phyloP scores from a whole-genome alignment of 2,888 invertebrate genomes.

The Syritta pipiens region DNA sequence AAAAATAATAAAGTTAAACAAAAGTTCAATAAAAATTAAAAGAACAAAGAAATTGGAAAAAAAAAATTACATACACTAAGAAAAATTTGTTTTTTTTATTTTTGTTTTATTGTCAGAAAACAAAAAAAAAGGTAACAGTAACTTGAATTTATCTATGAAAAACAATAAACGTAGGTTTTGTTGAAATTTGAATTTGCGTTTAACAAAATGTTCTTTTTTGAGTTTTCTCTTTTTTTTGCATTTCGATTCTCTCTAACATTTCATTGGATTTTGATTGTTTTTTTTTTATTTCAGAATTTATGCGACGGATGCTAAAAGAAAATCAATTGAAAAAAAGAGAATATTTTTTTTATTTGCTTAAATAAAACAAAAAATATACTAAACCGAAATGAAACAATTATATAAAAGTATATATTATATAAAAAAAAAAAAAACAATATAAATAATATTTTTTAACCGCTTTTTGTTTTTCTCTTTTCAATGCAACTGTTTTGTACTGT shows the following conservation, averaged over 20 bases:
- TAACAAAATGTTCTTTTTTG: slow-evolving; percentile 28
- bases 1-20: slow-evolving; percentile 1
- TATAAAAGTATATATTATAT: not conserved
- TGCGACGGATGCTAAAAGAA: slow-evolving; percentile 45
- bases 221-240: slow-evolving; percentile 10
- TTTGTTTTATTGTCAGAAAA: slow-evolving; percentile 40
- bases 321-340: slow-evolving; percentile 51
- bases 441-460: not conserved
- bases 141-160: slow-evolving; percentile 45
- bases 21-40: slow-evolving; percentile 22
- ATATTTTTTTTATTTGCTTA: not conserved
- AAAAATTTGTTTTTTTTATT: slow-evolving; percentile 20
- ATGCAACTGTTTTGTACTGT: slow-evolving; percentile 26
- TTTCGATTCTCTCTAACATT: slow-evolving; percentile 29
- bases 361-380: slow-evolving; percentile 11
- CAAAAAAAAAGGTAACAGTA: slow-evolving; percentile 35
- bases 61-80: not conserved
- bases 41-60: slow-evolving; percentile 15
- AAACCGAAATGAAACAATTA: not conserved
- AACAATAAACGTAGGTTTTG: slow-evolving; percentile 47
- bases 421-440: not conserved
- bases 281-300: slow-evolving; percentile 49
- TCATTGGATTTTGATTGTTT: slow-evolving; percentile 27
- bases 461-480: not conserved
- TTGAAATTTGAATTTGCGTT: slow-evolving; percentile 55